phyloP scores from a whole-genome alignment of 2,797 vertebrate species.

The Aselliscus stoliczkanus region DNA sequence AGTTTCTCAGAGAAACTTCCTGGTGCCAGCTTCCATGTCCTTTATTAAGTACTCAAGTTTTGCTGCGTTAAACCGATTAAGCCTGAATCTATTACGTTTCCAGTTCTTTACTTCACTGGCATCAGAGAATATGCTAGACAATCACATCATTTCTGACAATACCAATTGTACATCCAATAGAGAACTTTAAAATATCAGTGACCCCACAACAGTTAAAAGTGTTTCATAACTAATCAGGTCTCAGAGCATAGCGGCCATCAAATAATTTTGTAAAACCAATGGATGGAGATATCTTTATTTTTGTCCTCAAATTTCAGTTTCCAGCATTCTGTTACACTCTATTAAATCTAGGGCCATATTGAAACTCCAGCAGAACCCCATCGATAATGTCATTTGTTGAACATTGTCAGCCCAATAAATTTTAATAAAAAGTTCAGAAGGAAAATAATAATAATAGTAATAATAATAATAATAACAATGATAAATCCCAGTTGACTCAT shows the following conservation, averaged over 20 bases:
- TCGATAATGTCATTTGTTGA: neutral
- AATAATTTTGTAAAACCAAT: conserved; percentile 9
- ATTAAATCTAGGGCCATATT: neutral
- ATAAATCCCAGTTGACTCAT: neutral
- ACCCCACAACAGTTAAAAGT: neutral
- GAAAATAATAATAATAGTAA: too few species aligned
- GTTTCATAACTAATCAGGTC: neutral
- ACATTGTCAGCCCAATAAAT: too few species aligned
- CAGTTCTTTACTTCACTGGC: neutral
- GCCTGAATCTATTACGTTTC: neutral
- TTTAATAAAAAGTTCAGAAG: too few species aligned
- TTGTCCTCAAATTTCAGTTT: neutral
- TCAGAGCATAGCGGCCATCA: neutral
- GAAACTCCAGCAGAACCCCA: neutral
- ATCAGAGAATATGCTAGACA: neutral
- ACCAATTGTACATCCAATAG: neutral
- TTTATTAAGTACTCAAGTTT: conserved; percentile 36
- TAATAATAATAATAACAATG: neutral
- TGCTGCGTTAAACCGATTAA: conserved; percentile 43
- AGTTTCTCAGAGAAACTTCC: conserved; percentile 39
- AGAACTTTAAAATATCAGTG: neutral
- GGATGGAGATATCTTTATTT: neutral
- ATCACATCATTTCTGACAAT: conserved; percentile 32
- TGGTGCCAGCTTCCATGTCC: neutral
- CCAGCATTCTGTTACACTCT: neutral